Conservation (phyloP, 1,140 invertebrate species). For the Reticulitermes speratus region DNA sequence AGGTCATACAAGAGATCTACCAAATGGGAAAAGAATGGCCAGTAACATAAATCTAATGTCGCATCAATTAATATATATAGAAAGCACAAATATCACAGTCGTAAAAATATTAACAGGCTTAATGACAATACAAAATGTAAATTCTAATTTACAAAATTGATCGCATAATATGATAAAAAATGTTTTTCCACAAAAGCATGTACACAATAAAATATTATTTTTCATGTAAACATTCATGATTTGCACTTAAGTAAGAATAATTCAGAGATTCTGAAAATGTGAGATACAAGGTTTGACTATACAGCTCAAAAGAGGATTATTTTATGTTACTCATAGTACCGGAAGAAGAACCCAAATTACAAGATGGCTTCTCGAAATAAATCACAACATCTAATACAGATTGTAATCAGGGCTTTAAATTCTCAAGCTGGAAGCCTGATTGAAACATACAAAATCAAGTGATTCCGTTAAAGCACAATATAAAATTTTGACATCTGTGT, state of each 20-base stretch:
- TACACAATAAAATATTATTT: not conserved
- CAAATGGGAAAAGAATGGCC: not conserved
- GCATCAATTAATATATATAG: conserved; percentile 1
- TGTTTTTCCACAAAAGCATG: not conserved
- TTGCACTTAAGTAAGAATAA: not conserved
- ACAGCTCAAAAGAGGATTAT: not conserved
- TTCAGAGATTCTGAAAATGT: not conserved
- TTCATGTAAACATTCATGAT: not conserved
- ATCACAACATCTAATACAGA: not conserved
- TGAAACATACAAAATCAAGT: not conserved
- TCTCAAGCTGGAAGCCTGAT: not conserved
- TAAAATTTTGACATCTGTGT: too few relatives aligned
- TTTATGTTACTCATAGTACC: not conserved
- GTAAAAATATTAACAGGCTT: not conserved
- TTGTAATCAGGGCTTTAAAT: not conserved
- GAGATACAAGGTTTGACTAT: not conserved
- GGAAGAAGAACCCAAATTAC: not conserved
- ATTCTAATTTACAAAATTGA: not conserved
- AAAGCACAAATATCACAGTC: conserved; percentile 17
- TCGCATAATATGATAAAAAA: not conserved
- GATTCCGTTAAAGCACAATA: not conserved
- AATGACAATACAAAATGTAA: not conserved
- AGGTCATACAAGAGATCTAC: not conserved
- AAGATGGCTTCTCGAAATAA: not conserved
- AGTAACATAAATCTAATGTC: not conserved